Base-by-base conservation (phyloP, 2,797 vertebrate genomes). In the Arctocebus calabarensis region DNA sequence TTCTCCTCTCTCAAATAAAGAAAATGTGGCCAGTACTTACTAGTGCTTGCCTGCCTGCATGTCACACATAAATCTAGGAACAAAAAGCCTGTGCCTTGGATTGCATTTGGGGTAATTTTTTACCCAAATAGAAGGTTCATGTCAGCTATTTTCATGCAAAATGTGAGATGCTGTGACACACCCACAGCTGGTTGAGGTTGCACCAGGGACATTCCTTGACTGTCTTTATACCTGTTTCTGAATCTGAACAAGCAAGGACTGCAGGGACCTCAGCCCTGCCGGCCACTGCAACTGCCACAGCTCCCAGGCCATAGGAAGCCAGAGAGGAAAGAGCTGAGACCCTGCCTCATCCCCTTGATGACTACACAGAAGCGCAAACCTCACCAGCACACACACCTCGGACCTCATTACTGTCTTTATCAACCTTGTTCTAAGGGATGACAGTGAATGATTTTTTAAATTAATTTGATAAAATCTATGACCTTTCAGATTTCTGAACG, bases 311-410 rank as follows among this genome's bases (percentile, higher is more conserved):
- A 4, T 11, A 48, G 61, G 32, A 62, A 5, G 52, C 1, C 11
- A 3, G 27, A 8, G 5, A 7, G 22, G 32, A 2, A 13, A 7
- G 25, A 9, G 37, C 57, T 27, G 0, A 19, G 32, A 12, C 34
- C 59, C 59, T 34, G 40, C 22, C 32, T 14, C 14, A 52, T 4
- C 14, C 14, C 48, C 14, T 16, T 3, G 3, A 0, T 7, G 8
- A 27, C 71, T n/a, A 23, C 43, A 10, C 57, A 34, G 25, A 16
- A n/a, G 19, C 25, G 25, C 19, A 23, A 25, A 37, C n/a, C 8
- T 29, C 32, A 40, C n/a, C 27, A 4, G 43, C 22, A 2, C 5
- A 4, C 7, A 29, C 37, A 10, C 34, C 66, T 57, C 34, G 19
- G 75, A 29, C 4, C 34, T 7, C 75, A 43, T 62, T 22, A 48